Evolutionary conservation across 2,797 vertebrate species (phyloP).

Genomic region (Spea hammondii): DNA sequence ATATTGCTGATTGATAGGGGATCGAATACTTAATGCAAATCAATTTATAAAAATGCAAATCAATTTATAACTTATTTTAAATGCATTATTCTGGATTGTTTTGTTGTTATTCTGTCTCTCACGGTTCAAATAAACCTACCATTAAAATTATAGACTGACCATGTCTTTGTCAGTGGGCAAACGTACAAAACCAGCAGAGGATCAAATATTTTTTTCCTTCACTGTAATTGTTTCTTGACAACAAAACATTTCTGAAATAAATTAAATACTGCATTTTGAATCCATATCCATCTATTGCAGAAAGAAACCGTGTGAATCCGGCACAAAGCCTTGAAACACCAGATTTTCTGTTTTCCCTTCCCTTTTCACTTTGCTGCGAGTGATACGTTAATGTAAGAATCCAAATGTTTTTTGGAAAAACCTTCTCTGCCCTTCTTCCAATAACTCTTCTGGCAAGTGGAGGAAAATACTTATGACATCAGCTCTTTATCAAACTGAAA

Average conservation of each 20-base stretch:
- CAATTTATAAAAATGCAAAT: too few species aligned
- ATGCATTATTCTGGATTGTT: too few species aligned
- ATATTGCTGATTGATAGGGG: too few species aligned
- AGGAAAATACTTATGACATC: conserved; percentile 50
- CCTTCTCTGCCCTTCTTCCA: conserved; percentile 6
- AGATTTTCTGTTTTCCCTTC: conserved; percentile 3
- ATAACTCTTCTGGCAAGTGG: conserved; percentile 10
- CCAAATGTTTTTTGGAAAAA: conserved; percentile 1
- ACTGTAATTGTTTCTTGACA: conserved; percentile 7
- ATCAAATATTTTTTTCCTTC: too few species aligned
- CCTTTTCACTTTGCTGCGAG: conserved; percentile 10
- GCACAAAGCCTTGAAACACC: background rate
- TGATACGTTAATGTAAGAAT: background rate
- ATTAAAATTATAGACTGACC: too few species aligned
- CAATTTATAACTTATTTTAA: too few species aligned
- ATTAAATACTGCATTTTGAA: background rate
- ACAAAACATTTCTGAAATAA: conserved; percentile 11
- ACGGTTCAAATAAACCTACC: too few species aligned
- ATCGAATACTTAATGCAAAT: too few species aligned
- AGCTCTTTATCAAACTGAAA: conserved; percentile 52
- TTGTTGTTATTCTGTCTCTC: too few species aligned
- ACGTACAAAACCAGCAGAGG: too few species aligned
- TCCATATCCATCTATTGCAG: background rate
- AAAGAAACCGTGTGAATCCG: background rate
- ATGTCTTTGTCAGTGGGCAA: too few species aligned